These are phyloP conservation scores for Cyrtonyx montezumae DNA, from an alignment of 2,113 vertebrate species.

Conservation along the genomic window DNA sequence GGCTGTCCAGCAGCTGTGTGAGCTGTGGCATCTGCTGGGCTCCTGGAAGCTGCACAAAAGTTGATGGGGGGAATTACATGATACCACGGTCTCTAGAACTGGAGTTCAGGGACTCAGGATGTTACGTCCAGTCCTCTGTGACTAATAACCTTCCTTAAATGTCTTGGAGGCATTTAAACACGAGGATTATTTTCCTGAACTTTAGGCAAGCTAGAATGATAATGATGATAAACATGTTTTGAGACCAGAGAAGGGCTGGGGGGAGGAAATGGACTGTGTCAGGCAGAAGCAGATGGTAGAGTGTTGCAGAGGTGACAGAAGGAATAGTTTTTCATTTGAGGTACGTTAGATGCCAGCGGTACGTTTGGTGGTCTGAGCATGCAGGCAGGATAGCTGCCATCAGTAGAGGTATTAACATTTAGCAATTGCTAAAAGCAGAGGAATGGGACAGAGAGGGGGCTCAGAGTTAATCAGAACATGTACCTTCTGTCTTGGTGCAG, in stretches of 20 bases:
- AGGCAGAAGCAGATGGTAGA: background rate
- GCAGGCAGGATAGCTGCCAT: background rate
- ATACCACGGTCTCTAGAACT: background rate
- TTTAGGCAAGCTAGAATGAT: background rate
- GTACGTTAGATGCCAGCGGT: background rate
- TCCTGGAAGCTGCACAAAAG: background rate
- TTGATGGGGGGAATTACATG: background rate
- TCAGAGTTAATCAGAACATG: background rate
- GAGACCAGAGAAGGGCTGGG: background rate
- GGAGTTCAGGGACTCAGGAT: background rate
- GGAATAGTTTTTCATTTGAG: fast-evolving
- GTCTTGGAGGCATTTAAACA: background rate
- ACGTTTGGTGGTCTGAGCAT: background rate
- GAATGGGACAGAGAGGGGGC: background rate
- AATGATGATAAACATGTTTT: background rate
- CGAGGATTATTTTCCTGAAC: background rate
- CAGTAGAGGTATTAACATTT: fast-evolving
- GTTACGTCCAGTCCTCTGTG: background rate
- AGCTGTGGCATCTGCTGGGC: background rate
- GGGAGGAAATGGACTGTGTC: background rate
- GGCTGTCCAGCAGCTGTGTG: background rate
- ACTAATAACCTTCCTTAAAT: background rate
- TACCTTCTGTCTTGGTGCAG: slow-evolving; percentile 70
- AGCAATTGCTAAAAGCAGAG: fast-evolving
- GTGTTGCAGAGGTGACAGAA: background rate